Evolutionary conservation across 2,888 invertebrate species (phyloP).

Genomic region (Tanaodytes sp.): DNA sequence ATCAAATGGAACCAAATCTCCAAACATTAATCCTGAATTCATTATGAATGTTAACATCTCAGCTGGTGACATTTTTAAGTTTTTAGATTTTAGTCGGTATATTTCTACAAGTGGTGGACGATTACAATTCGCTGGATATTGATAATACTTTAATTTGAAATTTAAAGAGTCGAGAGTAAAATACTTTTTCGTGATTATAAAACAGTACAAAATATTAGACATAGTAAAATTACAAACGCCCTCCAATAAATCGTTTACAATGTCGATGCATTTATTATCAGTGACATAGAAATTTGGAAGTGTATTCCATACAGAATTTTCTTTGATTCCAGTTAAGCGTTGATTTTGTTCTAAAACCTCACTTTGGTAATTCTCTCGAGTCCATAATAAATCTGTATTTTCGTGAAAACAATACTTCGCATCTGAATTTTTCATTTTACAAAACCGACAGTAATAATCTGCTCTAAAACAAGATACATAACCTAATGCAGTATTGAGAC

Average conservation of each 20-base stretch:
- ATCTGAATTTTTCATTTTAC: too few species aligned
- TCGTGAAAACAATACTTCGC: too few species aligned
- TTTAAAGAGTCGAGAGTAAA: conserved; percentile 29
- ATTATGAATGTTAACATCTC: conserved; percentile 36
- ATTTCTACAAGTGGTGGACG: conserved; percentile 46
- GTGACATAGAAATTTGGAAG: conserved; percentile 22
- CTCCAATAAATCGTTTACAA: conserved; percentile 31
- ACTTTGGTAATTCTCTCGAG: neutral
- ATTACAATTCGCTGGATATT: conserved; percentile 33
- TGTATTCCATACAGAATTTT: conserved; percentile 29
- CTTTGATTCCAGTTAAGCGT: conserved; percentile 11
- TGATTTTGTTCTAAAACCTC: conserved; percentile 7
- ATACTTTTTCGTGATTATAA: conserved; percentile 14
- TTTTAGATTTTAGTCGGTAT: conserved; percentile 22
- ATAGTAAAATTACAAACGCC: conserved; percentile 26
- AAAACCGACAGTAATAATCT: neutral
- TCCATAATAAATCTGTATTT: too few species aligned
- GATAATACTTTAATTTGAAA: conserved; percentile 27
- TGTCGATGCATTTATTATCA: conserved; percentile 29
- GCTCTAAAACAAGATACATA: too few species aligned
- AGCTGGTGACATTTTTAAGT: conserved; percentile 48
- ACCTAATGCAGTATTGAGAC: too few species aligned
- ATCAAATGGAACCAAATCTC: conserved; percentile 22
- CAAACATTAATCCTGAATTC: conserved; percentile 31
- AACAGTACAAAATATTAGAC: conserved; percentile 14